phyloP scores from a whole-genome alignment of 1,140 invertebrate species.

The Drosophila suzukii region DNA sequence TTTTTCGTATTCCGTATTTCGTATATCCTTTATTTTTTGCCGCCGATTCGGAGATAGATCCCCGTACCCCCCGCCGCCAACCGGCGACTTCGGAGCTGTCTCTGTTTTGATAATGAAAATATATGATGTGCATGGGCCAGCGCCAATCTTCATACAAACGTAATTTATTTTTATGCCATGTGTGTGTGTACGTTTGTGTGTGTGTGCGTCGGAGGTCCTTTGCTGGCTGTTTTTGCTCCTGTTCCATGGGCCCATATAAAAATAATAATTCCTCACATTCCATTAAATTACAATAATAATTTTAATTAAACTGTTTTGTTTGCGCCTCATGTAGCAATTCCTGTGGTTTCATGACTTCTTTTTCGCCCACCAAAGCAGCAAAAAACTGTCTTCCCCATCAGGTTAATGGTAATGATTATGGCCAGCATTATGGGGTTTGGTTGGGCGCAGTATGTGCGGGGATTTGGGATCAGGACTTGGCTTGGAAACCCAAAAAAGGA shows the following conservation, averaged over 20 bases:
- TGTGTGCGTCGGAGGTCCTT: slow-evolving; percentile 19
- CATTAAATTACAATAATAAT: slow-evolving; percentile 83
- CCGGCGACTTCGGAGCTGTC: slow-evolving; percentile 50
- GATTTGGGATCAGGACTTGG: slow-evolving; percentile 6
- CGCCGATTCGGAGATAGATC: slow-evolving; percentile 35
- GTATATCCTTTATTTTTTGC: slow-evolving; percentile 42
- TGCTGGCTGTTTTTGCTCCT: not conserved
- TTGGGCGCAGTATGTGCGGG: slow-evolving; percentile 2
- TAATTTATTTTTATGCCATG: slow-evolving; percentile 78
- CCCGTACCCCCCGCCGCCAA: slow-evolving; percentile 6
- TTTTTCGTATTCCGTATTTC: slow-evolving; percentile 14
- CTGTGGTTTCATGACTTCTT: slow-evolving; percentile 60
- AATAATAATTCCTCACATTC: slow-evolving; percentile 81
- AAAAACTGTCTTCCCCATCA: slow-evolving; percentile 40
- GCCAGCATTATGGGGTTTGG: slow-evolving; percentile 23
- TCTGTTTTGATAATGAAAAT: slow-evolving; percentile 84
- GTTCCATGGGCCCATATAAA: slow-evolving; percentile 47
- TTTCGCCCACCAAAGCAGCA: slow-evolving; percentile 15
- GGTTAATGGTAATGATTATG: slow-evolving; percentile 51
- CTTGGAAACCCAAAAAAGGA: not conserved
- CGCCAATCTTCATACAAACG: slow-evolving; percentile 79
- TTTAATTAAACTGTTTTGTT: slow-evolving; percentile 81
- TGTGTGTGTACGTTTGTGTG: slow-evolving; percentile 34
- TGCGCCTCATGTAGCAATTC: slow-evolving; percentile 67
- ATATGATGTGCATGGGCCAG: slow-evolving; percentile 78